Evolutionary conservation across 2,888 invertebrate species (phyloP).

Genomic region (Brachypterus glaber): DNA sequence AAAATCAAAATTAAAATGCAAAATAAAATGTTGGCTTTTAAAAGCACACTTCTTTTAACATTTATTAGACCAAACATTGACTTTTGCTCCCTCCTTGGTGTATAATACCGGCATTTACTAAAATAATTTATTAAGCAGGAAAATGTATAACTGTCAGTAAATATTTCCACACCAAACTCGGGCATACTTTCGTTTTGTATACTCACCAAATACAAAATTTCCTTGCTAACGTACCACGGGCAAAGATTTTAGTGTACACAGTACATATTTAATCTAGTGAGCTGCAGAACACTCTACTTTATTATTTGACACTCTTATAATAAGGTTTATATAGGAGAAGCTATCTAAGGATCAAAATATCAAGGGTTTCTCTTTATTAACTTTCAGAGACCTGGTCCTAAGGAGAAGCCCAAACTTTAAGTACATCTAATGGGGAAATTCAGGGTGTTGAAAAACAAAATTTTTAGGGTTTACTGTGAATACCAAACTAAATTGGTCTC

Average conservation of each 20-base stretch:
- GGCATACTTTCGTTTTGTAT: slow-evolving; percentile 41
- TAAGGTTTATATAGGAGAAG: too few relatives aligned
- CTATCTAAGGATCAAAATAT: too few relatives aligned
- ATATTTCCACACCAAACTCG: slow-evolving; percentile 42
- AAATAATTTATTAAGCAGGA: slow-evolving; percentile 44
- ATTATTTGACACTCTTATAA: slow-evolving; percentile 32
- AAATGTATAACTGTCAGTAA: slow-evolving; percentile 44
- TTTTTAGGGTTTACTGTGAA: too few relatives aligned
- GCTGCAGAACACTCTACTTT: slow-evolving; percentile 30
- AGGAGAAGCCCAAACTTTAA: too few relatives aligned
- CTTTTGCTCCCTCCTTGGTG: slow-evolving; percentile 37
- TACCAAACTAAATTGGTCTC: too few relatives aligned
- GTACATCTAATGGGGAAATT: too few relatives aligned
- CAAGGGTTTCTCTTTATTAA: too few relatives aligned
- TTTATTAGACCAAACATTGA: slow-evolving; percentile 37
- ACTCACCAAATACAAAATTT: slow-evolving; percentile 40
- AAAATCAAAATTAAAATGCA: too few relatives aligned
- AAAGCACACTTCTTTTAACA: slow-evolving; percentile 32
- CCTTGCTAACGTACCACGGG: slow-evolving; percentile 36
- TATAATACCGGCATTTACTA: slow-evolving; percentile 42
- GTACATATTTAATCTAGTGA: slow-evolving; percentile 35
- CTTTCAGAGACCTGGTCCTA: too few relatives aligned
- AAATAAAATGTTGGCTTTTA: slow-evolving; percentile 16
- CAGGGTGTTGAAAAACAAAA: too few relatives aligned
- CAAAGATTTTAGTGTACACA: slow-evolving; percentile 37